These are phyloP conservation scores for Heliconius hortense DNA, from an alignment of 2,888 invertebrate species.

Conservation along the genomic window DNA sequence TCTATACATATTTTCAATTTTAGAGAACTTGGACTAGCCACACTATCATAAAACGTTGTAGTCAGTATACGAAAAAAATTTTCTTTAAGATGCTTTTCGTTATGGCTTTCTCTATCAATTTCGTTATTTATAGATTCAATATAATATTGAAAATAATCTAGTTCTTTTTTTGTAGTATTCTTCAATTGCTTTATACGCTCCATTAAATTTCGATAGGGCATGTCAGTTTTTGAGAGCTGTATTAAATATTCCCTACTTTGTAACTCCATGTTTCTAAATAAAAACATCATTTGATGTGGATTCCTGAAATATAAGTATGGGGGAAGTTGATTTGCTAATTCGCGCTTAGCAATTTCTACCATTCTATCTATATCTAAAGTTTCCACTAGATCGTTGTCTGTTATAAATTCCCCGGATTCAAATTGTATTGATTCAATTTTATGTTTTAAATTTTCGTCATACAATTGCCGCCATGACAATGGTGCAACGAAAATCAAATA, in stretches of 20 bases:
- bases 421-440: constrained; percentile 68
- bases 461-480: constrained; percentile 67
- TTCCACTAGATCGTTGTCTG: constrained; percentile 71
- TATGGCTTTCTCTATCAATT: constrained; percentile 64
- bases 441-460: constrained; percentile 65
- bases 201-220: constrained; percentile 59
- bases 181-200: constrained; percentile 67
- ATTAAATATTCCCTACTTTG: constrained; percentile 75
- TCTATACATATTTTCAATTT: constrained; percentile 76
- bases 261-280: constrained; percentile 73
- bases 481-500: constrained; percentile 73
- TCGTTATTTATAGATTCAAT: constrained; percentile 65
- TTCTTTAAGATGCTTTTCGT: constrained; percentile 66
- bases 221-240: constrained; percentile 68
- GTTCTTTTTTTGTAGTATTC: constrained; percentile 61
- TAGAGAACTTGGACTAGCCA: constrained; percentile 67
- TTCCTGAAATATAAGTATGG: constrained; percentile 61
- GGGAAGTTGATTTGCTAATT: constrained; percentile 61
- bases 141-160: constrained; percentile 74
- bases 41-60: constrained; percentile 67
- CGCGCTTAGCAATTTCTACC: constrained; percentile 64
- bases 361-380: constrained; percentile 71
- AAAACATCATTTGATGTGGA: constrained; percentile 68
- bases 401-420: constrained; percentile 65
- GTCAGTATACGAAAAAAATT: constrained; percentile 73